A percentile compares a stretch with the other conserved stretches of the same genome.
Evolutionary conservation across 2,113 vertebrate genomes (phyloP).

Genomic region (Alces alces): DNA sequence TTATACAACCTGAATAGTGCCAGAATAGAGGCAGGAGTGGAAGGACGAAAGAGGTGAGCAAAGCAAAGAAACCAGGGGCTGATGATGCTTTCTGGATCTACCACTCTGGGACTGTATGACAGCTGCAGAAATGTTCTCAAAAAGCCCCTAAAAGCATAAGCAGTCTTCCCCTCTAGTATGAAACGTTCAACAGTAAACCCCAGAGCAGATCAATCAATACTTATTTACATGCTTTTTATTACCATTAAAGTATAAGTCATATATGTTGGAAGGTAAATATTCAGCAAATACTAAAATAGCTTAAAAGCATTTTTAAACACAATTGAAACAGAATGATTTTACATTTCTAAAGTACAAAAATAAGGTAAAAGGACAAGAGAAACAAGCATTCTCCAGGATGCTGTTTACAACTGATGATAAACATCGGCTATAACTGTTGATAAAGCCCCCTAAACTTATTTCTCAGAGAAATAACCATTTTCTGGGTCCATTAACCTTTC

Average conservation of each 20-base stretch:
- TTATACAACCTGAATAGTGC: background rate
- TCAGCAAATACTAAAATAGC: background rate
- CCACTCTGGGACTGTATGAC: background rate
- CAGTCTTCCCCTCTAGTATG: background rate
- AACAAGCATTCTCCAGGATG: background rate
- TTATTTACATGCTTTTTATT: background rate
- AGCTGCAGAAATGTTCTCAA: background rate
- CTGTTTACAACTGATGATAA: background rate
- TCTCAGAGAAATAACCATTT: background rate
- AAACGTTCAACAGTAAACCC: background rate
- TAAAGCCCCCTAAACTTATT: background rate
- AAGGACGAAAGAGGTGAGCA: background rate
- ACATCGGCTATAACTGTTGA: background rate
- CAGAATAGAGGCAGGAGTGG: background rate
- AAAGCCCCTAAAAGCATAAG: background rate
- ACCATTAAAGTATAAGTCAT: background rate
- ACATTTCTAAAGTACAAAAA: background rate
- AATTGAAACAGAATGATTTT: background rate
- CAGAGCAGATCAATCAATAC: background rate
- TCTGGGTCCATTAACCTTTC: background rate
- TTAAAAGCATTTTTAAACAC: background rate
- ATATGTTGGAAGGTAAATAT: background rate
- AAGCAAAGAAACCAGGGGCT: background rate
- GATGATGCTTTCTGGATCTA: background rate
- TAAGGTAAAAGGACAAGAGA: background rate